Evolutionary conservation across 2,797 vertebrate genomes (phyloP).

Genomic region (Danionella dracula): DNA sequence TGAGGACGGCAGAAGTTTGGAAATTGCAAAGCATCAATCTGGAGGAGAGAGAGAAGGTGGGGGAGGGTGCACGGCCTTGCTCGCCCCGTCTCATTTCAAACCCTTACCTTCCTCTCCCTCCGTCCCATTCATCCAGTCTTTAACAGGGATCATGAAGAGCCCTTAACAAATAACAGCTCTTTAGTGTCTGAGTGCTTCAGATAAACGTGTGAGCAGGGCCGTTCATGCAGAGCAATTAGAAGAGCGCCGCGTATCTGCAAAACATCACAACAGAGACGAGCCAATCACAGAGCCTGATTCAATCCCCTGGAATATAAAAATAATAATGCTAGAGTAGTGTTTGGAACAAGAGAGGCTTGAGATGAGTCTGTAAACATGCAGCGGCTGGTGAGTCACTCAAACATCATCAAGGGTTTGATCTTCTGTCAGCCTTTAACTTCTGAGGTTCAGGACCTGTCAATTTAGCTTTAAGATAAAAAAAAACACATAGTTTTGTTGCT

Average conservation of each 20-base stretch:
- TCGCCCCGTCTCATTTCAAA: slow-evolving; percentile 26
- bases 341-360: neutral
- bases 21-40: slow-evolving; percentile 50
- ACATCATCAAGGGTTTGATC: too few species aligned
- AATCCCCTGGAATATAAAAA: neutral
- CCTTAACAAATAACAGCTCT: slow-evolving; percentile 46
- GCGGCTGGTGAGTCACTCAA: neutral
- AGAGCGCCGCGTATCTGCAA: neutral
- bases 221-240: slow-evolving; percentile 28
- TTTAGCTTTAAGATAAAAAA: too few species aligned
- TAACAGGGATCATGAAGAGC: slow-evolving; percentile 46
- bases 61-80: neutral
- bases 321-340: neutral
- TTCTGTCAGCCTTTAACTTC: neutral
- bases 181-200: slow-evolving; percentile 30
- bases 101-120: slow-evolving; percentile 34
- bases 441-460: too few species aligned
- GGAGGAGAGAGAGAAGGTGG: slow-evolving; percentile 29
- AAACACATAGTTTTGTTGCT: too few species aligned
- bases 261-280: neutral
- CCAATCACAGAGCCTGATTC: neutral
- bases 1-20: slow-evolving; percentile 42
- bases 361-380: slow-evolving; percentile 1
- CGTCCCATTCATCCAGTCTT: slow-evolving; percentile 44
- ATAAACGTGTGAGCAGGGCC: slow-evolving; percentile 33